phyloP scores from a whole-genome alignment of 2,888 invertebrate genomes.

The Sisyra terminalis region DNA sequence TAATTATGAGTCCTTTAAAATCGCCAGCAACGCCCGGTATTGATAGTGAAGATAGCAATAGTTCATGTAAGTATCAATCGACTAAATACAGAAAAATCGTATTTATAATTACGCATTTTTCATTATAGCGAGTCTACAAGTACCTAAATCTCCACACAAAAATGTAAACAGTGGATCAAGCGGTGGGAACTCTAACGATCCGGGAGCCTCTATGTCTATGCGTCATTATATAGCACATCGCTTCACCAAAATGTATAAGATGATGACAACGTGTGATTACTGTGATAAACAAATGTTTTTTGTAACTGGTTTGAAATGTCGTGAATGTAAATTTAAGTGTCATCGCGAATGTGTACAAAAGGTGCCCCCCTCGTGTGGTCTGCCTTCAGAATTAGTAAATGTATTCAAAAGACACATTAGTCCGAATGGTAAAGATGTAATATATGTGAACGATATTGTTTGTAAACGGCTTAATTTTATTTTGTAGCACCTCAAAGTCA shows the following conservation, averaged over 20 bases:
- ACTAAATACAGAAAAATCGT: too few relatives aligned
- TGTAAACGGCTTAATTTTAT: not conserved
- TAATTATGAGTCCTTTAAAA: conserved; percentile 37
- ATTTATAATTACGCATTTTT: conserved; percentile 9
- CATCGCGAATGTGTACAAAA: conserved; percentile 79
- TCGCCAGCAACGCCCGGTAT: conserved; percentile 32
- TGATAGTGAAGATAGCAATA: conserved; percentile 30
- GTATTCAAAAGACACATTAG: conserved; percentile 38
- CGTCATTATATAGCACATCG: conserved; percentile 81
- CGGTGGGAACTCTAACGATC: conserved; percentile 3
- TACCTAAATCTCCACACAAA: conserved; percentile 38
- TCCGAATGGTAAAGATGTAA: conserved; percentile 1
- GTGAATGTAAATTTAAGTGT: conserved; percentile 87
- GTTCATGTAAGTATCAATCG: conserved; percentile 25
- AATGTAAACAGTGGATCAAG: not conserved
- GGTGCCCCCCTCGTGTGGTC: conserved; percentile 83
- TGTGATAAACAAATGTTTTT: conserved; percentile 81
- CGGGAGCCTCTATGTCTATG: conserved; percentile 36
- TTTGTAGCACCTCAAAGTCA: conserved; percentile 14
- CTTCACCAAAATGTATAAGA: conserved; percentile 75
- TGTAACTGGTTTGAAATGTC: conserved; percentile 71
- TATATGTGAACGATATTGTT: not conserved
- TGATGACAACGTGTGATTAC: conserved; percentile 78
- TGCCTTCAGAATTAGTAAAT: conserved; percentile 71
- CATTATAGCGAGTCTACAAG: conserved; percentile 32